A percentile compares a stretch with the other conserved stretches of the same genome.
These are phyloP conservation scores for Calycopis cecrops DNA, from an alignment of 1,140 invertebrate genomes.

Conservation along the genomic window DNA sequence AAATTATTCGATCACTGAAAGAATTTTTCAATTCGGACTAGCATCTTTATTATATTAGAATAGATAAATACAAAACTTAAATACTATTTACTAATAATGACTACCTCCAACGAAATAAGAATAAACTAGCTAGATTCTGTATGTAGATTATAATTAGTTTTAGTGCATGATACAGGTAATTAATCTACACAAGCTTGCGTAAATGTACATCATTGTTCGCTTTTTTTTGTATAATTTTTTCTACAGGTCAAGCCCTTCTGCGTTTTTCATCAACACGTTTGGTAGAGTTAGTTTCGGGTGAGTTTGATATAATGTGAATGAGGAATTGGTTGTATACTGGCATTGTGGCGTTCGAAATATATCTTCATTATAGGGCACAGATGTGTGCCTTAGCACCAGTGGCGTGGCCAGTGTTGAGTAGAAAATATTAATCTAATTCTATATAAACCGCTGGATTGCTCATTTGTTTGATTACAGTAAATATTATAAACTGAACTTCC, in stretches of 20 bases:
- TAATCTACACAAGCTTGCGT: conserved; percentile 51
- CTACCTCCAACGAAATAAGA: no score
- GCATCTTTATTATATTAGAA: no score
- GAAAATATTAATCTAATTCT: no score
- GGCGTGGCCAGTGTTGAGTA: neutral
- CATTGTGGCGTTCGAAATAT: conserved; percentile 68
- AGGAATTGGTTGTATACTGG: conserved; percentile 67
- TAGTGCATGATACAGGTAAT: conserved; percentile 39
- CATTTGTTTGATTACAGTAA: no score
- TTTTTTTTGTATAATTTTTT: conserved; percentile 77
- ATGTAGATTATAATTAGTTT: conserved; percentile 25
- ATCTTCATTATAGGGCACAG: conserved; percentile 51
- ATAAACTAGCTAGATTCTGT: no score
- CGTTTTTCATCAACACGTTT: conserved; percentile 83
- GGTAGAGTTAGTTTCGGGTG: conserved; percentile 82
- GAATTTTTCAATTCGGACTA: no score
- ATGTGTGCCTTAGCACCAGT: conserved; percentile 64
- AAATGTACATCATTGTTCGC: conserved; percentile 55
- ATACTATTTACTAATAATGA: no score
- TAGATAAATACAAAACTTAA: no score
- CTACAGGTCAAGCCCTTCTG: conserved; percentile 82
- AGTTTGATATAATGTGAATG: conserved; percentile 76
- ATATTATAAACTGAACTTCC: no score
- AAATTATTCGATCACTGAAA: no score
- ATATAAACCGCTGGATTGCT: no score